Conservation (phyloP, 1,140 invertebrate species). For the Bombus pyrosoma region DNA sequence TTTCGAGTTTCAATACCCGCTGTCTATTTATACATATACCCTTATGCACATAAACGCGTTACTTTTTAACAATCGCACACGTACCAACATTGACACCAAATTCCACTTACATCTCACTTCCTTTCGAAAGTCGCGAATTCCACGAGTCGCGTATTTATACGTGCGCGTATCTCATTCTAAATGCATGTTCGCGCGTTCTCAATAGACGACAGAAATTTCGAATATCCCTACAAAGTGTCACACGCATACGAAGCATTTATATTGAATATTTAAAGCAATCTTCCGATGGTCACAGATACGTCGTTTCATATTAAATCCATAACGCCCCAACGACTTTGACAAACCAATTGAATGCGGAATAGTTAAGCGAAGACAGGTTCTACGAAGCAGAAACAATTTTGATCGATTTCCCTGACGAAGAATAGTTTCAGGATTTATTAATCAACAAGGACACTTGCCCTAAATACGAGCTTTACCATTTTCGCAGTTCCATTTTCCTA, state of each 20-base stretch:
- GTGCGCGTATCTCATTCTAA: constrained; percentile 16
- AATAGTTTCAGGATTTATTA: neutral
- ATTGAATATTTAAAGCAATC: neutral
- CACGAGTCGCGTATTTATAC: constrained; percentile 15
- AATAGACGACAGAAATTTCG: constrained; percentile 30
- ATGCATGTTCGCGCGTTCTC: constrained; percentile 3
- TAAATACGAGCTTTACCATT: constrained; percentile 40
- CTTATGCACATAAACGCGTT: neutral
- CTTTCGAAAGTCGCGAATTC: constrained; percentile 54
- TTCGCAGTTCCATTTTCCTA: constrained; percentile 31
- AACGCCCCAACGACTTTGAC: neutral
- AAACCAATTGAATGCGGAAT: neutral
- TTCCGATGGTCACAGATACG: neutral
- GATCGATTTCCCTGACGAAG: neutral
- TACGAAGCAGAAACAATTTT: neutral
- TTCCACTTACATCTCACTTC: constrained; percentile 55
- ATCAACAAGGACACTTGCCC: neutral
- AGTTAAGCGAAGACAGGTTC: neutral
- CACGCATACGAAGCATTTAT: neutral
- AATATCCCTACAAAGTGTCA: neutral
- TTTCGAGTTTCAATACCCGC: constrained; percentile 22
- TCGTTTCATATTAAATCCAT: neutral
- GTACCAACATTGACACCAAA: constrained; percentile 61
- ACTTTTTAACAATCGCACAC: constrained; percentile 25
- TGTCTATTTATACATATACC: constrained; percentile 1